Percentiles rank a stretch among this genome's conserved stretches.
Conservation (phyloP, 2,797 vertebrate species). For the Xiphorhynchus erythropygius region DNA sequence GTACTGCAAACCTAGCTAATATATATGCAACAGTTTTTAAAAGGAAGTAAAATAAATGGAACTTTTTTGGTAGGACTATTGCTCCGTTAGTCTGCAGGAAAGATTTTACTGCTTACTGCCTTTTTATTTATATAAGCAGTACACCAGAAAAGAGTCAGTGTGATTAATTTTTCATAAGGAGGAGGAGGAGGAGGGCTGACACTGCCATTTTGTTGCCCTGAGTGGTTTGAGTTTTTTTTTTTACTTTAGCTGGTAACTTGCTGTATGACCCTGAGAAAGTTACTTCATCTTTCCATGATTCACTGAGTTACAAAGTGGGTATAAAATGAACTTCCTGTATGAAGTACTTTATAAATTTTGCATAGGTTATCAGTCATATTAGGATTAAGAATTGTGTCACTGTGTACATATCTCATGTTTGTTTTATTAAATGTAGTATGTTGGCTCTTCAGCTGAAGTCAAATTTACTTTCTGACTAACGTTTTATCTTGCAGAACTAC, state of each 20-base stretch:
- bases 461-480: conserved; percentile 24
- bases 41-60: not conserved
- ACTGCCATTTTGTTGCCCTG: not conserved
- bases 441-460: conserved; percentile 26
- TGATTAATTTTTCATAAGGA: not conserved
- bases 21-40: not conserved
- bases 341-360: conserved; percentile 31
- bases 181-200: not conserved
- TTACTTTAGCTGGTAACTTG: not conserved
- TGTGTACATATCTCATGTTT: conserved; percentile 44
- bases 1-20: not conserved
- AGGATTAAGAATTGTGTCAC: conserved; percentile 43
- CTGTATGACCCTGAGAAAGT: not conserved
- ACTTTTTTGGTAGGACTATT: not conserved
- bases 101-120: not conserved
- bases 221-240: not conserved
- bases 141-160: not conserved
- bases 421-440: conserved; percentile 38
- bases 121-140: not conserved
- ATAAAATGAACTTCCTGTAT: not conserved
- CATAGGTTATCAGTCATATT: conserved; percentile 46
- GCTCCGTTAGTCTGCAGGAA: not conserved
- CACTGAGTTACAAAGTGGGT: not conserved
- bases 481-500: conserved; percentile 30
- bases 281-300: not conserved